Evolutionary conservation across 2,113 vertebrate species (phyloP).

Genomic region (Aramus guarauna): DNA sequence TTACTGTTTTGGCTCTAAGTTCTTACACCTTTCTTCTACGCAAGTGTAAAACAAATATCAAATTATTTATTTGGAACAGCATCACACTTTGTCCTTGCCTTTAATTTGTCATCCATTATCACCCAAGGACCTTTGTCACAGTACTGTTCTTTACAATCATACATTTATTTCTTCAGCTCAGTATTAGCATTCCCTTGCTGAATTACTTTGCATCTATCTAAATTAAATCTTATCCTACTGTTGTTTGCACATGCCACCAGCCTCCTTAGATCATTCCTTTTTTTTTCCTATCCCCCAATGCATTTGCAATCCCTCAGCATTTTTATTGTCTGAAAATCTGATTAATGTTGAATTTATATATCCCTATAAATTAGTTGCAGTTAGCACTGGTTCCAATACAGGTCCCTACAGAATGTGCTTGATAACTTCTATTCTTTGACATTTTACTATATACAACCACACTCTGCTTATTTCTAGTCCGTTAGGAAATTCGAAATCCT

Average conservation of each 20-base stretch:
- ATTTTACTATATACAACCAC: not conserved
- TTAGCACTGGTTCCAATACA: not conserved
- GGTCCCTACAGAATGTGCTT: not conserved
- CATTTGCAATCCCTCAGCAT: slow-evolving; percentile 20
- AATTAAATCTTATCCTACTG: slow-evolving; percentile 66
- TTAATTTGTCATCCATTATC: slow-evolving; percentile 52
- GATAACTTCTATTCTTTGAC: not conserved
- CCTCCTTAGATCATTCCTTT: slow-evolving; percentile 27
- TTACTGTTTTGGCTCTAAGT: not conserved
- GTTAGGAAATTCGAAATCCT: not conserved
- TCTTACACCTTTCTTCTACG: not conserved
- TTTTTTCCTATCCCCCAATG: not conserved
- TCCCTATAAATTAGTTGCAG: not conserved
- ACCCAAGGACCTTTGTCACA: slow-evolving; percentile 25
- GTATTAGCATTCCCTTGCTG: slow-evolving; percentile 48
- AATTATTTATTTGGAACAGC: slow-evolving; percentile 30
- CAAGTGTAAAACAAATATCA: slow-evolving; percentile 5
- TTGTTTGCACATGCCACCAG: slow-evolving; percentile 48
- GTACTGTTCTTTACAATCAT: not conserved
- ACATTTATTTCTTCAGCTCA: slow-evolving; percentile 28
- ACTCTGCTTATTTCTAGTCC: not conserved
- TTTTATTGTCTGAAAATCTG: slow-evolving; percentile 45
- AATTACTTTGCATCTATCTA: slow-evolving; percentile 63
- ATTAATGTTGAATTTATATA: slow-evolving; percentile 31
- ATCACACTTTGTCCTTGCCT: slow-evolving; percentile 18